Evolutionary conservation across 23 tunicate species (phyloP).

Genomic region (Halocynthia aurantium): DNA sequence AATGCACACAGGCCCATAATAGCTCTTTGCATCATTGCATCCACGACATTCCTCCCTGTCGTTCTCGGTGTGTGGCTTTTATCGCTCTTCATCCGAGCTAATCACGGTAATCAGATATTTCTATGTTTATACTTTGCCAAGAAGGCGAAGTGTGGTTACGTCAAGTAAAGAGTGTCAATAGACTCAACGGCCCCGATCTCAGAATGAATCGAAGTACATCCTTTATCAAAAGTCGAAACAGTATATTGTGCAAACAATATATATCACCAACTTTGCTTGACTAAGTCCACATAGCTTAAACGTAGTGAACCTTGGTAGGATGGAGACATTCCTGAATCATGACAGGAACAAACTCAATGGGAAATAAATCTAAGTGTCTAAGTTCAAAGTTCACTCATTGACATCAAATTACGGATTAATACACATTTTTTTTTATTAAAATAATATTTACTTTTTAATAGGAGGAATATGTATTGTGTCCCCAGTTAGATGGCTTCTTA

Average conservation of each 20-base stretch:
- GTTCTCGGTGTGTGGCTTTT: constrained; percentile 52
- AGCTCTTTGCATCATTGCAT: constrained; percentile 28
- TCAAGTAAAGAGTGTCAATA: too few species aligned
- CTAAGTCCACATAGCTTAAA: too few species aligned
- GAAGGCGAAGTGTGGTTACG: too few species aligned
- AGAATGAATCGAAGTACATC: too few species aligned
- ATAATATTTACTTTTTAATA: neutral
- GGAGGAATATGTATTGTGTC: constrained; percentile 59
- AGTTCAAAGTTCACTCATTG: neutral
- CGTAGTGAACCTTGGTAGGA: too few species aligned
- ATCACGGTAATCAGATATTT: constrained; percentile 36
- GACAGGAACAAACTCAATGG: too few species aligned
- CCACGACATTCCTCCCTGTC: constrained; percentile 31
- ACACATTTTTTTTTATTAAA: neutral
- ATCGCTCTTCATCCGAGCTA: constrained; percentile 49
- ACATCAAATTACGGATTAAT: neutral
- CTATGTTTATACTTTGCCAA: neutral
- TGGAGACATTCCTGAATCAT: too few species aligned
- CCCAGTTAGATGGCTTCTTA: constrained; percentile 36
- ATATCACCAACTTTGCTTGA: neutral
- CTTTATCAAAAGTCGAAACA: neutral
- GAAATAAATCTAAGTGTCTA: neutral
- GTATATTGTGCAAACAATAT: neutral
- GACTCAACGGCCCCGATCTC: too few species aligned
- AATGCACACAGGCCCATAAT: constrained; percentile 1